Evolutionary conservation across 2,888 invertebrate species (phyloP).

Genomic region (Cordilura impudica): DNA sequence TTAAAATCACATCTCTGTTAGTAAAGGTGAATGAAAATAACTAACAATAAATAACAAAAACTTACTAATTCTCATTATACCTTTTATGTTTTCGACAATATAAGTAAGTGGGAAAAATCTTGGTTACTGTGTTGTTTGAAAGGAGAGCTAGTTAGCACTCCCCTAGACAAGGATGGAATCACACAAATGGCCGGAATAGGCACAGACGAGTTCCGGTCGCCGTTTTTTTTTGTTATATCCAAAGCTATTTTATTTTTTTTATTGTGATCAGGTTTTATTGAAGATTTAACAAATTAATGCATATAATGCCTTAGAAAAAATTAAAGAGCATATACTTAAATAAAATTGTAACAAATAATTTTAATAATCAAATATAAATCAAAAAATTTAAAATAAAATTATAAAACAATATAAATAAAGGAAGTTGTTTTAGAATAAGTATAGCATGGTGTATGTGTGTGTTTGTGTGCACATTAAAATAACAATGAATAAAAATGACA

Average conservation of each 20-base stretch:
- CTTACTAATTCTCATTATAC: constrained; percentile 69
- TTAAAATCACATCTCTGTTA: too few species aligned
- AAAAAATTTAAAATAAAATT: neutral
- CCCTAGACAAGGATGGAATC: constrained; percentile 97
- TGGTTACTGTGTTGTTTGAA: constrained; percentile 90
- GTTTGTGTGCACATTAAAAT: constrained; percentile 67
- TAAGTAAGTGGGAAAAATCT: constrained; percentile 26
- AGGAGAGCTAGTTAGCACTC: constrained; percentile 98
- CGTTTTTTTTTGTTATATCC: constrained; percentile 69
- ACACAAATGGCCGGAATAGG: constrained; percentile 79
- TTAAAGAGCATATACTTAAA: too few species aligned
- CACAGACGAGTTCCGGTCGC: constrained; percentile 75
- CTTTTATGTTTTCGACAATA: constrained; percentile 52
- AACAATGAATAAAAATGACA: constrained; percentile 76
- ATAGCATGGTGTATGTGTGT: neutral
- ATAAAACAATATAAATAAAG: neutral
- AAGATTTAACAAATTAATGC: too few species aligned
- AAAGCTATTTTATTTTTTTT: neutral
- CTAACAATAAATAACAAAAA: too few species aligned
- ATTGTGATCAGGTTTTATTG: too few species aligned
- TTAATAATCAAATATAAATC: neutral
- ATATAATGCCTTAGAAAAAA: too few species aligned
- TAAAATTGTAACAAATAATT: neutral
- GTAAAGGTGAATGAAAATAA: too few species aligned
- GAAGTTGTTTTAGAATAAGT: neutral